Evolutionary conservation across 2,888 invertebrate species (phyloP), one percentile per base, ranked within the genome.

Genomic region (Amphipyra berbera): DNA sequence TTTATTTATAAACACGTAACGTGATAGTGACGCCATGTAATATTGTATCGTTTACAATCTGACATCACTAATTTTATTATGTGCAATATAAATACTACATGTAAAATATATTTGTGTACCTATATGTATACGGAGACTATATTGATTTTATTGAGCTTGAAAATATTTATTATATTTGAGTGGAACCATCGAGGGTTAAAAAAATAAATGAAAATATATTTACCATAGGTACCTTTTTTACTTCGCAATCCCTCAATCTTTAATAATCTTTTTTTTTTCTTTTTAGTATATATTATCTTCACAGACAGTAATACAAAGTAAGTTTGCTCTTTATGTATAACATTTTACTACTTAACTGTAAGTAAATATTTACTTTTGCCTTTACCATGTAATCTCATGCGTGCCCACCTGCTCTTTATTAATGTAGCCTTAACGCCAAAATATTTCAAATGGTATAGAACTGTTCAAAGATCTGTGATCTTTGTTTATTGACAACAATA

Each of bases 401-500:
- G 12, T 56, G 12, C 40, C 40, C 44, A 41, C 33, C 42, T 42
- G 7, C 27, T 50, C n/a, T 21, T 33, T 41, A 10, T 45, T 38
- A 37, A 53, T 55, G 52, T 61, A 52, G 33, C 14, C 33, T 38
- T 44, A 30, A 50, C 30, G 75, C 83, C 87, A 86, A 84, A 86
- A 84, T 88, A 82, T 85, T 85, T 85, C 81, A 73, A 84, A 87
- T 87, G 88, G 85, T 87, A 85, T 78, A 71, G 82, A 82, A 88
- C 80, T 85, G 84, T 86, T 84, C 86, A 83, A 86, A 90, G 93
- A 88, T 92, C 90, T 90, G 89, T 88, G 91, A 91, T 93, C 93
- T 93, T 93, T 93, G 90, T 86, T 82, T 85, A 83, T 87, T 88
- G 85, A 88, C 88, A 89, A 85, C 87, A 93, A 91, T 91, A 93